phyloP scores from a whole-genome alignment of 2,113 vertebrate genomes.

The Prochilodus magdalenae region DNA sequence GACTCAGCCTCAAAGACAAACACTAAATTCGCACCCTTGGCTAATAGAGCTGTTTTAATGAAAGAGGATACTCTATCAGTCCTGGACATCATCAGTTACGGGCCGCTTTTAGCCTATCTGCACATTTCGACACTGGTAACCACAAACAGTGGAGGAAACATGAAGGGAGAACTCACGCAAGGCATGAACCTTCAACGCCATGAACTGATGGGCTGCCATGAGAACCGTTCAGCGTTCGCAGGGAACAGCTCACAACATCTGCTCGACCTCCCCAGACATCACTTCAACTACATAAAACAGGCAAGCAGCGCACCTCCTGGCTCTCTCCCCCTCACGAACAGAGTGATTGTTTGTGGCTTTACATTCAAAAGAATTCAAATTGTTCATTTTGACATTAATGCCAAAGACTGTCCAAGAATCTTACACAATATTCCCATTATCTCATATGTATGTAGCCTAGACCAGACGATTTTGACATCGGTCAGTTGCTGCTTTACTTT shows the following conservation, averaged over 20 bases:
- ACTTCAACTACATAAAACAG: conserved; percentile 41
- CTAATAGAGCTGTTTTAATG: conserved; percentile 67
- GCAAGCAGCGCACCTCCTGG: conserved; percentile 34
- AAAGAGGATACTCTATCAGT: conserved; percentile 71
- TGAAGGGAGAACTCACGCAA: conserved; percentile 63
- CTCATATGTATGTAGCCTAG: too few species aligned
- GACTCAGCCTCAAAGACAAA: conserved; percentile 64
- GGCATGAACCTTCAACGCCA: conserved; percentile 42
- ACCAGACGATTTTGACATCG: too few species aligned
- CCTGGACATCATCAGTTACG: conserved; percentile 68
- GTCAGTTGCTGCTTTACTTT: too few species aligned
- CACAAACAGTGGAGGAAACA: conserved; percentile 61
- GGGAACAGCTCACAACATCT: conserved; percentile 74
- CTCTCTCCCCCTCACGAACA: not conserved
- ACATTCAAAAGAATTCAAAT: not conserved
- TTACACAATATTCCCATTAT: too few species aligned
- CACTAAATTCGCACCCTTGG: conserved; percentile 73
- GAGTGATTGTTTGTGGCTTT: conserved; percentile 8
- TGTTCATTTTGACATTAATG: too few species aligned
- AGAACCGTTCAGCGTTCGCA: conserved; percentile 49
- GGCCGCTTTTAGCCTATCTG: conserved; percentile 66
- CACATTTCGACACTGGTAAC: conserved; percentile 66
- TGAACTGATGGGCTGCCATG: conserved; percentile 27
- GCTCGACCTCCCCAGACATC: conserved; percentile 70
- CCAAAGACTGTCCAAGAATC: too few species aligned